Evolutionary conservation across 2,797 vertebrate genomes (phyloP).

Genomic region (Molossus alvarezi): DNA sequence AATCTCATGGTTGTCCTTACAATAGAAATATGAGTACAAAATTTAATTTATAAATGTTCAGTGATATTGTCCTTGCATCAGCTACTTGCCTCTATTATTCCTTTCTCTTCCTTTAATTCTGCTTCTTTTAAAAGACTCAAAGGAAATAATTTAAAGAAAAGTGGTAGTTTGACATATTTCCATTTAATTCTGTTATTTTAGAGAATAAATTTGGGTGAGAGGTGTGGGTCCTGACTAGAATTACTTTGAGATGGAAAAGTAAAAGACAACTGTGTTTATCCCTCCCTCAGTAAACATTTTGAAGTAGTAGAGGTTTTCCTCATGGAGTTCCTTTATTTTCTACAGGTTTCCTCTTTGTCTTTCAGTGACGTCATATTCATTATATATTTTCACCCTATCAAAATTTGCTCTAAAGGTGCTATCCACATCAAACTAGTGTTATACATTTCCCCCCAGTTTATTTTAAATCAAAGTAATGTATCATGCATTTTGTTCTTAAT

Average conservation of each 20-base stretch:
- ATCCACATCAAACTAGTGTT: neutral
- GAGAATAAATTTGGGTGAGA: neutral
- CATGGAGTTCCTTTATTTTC: neutral
- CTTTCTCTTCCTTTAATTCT: neutral
- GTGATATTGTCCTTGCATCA: neutral
- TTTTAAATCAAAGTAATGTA: conserved; percentile 28
- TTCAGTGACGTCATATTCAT: neutral
- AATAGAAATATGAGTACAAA: neutral
- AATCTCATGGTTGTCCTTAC: neutral
- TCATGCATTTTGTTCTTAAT: conserved; percentile 33
- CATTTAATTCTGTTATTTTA: conserved; percentile 29
- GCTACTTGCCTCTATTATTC: neutral
- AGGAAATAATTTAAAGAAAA: neutral
- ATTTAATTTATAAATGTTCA: neutral
- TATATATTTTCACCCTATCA: neutral
- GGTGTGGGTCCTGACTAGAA: neutral
- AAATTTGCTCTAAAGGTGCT: neutral
- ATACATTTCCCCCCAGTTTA: neutral
- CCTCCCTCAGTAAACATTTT: neutral
- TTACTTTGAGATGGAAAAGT: neutral
- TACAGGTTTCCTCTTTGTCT: neutral
- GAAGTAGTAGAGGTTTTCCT: neutral
- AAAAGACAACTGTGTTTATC: neutral
- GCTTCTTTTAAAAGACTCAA: conserved; percentile 34
- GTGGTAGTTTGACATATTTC: neutral